Evolutionary conservation across 1,140 invertebrate genomes (phyloP), one percentile per base, ranked within the genome.

Genomic region (Caenorhabditis brenneri): DNA sequence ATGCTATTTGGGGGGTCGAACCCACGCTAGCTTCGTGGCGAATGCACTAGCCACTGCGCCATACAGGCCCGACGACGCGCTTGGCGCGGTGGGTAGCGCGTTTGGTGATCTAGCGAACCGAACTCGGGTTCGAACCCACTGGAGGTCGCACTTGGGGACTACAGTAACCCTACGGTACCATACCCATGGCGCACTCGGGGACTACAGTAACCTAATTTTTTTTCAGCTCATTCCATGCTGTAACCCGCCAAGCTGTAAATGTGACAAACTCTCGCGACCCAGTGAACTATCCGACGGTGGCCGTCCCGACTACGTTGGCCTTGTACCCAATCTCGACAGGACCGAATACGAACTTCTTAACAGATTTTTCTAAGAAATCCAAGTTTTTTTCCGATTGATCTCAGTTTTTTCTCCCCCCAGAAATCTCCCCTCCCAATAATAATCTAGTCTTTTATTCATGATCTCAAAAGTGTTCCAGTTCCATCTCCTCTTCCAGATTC

Each of bases 141-240:
- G n/a, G n/a, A n/a, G n/a, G n/a, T n/a, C n/a, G n/a, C n/a, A n/a
- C n/a, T n/a, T n/a, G n/a, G n/a, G n/a, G n/a, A n/a, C n/a, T n/a
- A n/a, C n/a, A n/a, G n/a, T n/a, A n/a, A n/a, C n/a, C n/a, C n/a
- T n/a, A n/a, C n/a, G n/a, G n/a, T n/a, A n/a, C n/a, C n/a, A n/a
- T n/a, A n/a, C n/a, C n/a, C n/a, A n/a, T n/a, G n/a, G n/a, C n/a
- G n/a, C n/a, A n/a, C n/a, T n/a, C n/a, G n/a, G n/a, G n/a, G n/a
- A n/a, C n/a, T n/a, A n/a, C n/a, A n/a, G n/a, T 16, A 88, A 89
- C 55, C 31, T 33, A 22, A 58, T 65, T 15, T 27, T 81, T 80
- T 22, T 86, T 89, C 48, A 82, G n/a, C 15, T 87, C 2, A 84
- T 87, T 46, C 86, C 88, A 10, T 89, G 88, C 81, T 89, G 88